Evolutionary conservation across 1,140 invertebrate species (phyloP).

Genomic region (Batillaria attramentaria): DNA sequence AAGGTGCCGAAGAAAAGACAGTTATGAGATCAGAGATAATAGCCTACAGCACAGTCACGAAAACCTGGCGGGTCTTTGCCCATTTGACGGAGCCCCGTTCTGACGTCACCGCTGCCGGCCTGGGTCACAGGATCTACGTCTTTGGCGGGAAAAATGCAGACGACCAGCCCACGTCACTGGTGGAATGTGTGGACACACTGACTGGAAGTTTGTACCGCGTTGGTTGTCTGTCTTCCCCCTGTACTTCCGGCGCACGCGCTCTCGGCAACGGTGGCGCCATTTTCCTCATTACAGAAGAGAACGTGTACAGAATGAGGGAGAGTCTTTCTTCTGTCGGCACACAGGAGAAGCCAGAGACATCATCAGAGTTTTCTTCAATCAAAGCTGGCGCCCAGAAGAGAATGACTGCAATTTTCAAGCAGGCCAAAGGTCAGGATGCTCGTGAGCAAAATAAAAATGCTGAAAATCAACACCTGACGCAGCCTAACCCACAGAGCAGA

Average conservation of each 20-base stretch:
- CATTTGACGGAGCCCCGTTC: background rate
- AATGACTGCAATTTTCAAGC: too few relatives aligned
- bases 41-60: background rate
- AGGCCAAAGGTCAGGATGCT: too few relatives aligned
- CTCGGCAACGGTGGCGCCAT: slow-evolving; percentile 17
- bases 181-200: slow-evolving; percentile 12
- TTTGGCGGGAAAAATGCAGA: background rate
- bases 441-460: too few relatives aligned
- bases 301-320: background rate
- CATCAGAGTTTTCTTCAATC: too few relatives aligned
- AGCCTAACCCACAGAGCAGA: too few relatives aligned
- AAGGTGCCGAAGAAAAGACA: too few relatives aligned
- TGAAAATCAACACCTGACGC: too few relatives aligned
- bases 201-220: background rate
- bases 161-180: background rate
- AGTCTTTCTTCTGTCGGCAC: background rate
- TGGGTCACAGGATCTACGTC: slow-evolving; percentile 19
- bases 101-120: background rate
- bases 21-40: background rate
- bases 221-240: background rate
- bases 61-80: background rate
- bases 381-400: too few relatives aligned
- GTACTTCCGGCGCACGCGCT: background rate
- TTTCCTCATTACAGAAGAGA: background rate
- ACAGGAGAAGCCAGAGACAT: background rate